A percentile compares a stretch with the other conserved stretches of the same genome.
Evolutionary conservation across 2,888 invertebrate species (phyloP).

Genomic region (Melanostoma mellinum): DNA sequence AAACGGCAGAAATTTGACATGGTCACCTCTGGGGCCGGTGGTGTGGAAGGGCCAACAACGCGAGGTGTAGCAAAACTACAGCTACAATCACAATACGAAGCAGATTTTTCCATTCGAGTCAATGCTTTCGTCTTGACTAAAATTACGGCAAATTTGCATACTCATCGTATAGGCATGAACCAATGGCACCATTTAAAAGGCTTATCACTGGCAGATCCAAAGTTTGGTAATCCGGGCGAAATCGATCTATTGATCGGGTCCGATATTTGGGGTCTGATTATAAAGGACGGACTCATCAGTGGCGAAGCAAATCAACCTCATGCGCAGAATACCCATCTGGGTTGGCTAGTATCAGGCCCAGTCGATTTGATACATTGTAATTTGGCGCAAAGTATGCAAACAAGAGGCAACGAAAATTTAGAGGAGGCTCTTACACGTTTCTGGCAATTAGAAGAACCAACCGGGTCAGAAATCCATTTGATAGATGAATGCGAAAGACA

Average conservation of each 20-base stretch:
- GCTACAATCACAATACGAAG: neutral
- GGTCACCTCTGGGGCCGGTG: constrained; percentile 24
- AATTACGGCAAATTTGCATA: constrained; percentile 25
- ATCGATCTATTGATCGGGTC: constrained; percentile 24
- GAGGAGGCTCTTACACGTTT: constrained; percentile 28
- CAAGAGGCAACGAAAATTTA: constrained; percentile 3
- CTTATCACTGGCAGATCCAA: constrained; percentile 9
- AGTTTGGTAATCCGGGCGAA: constrained; percentile 11
- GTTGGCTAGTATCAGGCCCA: constrained; percentile 19
- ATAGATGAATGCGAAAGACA: constrained; percentile 24
- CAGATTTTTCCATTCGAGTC: constrained; percentile 23
- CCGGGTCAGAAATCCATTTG: neutral
- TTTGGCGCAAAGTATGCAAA: constrained; percentile 11
- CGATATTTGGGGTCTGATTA: constrained; percentile 24
- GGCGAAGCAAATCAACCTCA: constrained; percentile 33
- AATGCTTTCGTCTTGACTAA: constrained; percentile 10
- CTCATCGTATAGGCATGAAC: constrained; percentile 1
- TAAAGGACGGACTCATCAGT: constrained; percentile 20
- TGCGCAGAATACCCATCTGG: constrained; percentile 43
- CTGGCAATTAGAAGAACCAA: constrained; percentile 27
- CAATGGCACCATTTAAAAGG: constrained; percentile 35
- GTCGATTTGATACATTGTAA: constrained; percentile 13
- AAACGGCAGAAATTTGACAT: constrained; percentile 36
- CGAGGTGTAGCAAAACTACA: constrained; percentile 15
- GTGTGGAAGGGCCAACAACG: constrained; percentile 31